These are phyloP conservation scores for Enchytraeus crypticus DNA, from an alignment of 2,888 invertebrate genomes.

Conservation along the genomic window DNA sequence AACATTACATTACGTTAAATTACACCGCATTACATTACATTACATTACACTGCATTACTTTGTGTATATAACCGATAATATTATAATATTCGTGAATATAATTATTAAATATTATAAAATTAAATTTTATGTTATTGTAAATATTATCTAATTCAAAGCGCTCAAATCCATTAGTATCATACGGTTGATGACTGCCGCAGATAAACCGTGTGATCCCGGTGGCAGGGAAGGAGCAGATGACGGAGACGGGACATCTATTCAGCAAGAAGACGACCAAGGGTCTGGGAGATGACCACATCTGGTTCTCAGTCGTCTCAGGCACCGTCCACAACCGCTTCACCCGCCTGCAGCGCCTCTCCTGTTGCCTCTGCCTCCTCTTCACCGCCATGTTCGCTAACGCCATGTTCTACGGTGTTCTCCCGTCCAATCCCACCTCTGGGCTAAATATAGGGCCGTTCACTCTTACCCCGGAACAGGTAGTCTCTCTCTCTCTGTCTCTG, in stretches of 20 bases:
- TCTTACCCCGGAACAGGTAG: conserved; percentile 49
- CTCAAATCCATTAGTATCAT: background rate
- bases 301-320: conserved; percentile 53
- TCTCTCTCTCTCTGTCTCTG: background rate
- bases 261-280: conserved; percentile 46
- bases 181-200: conserved; percentile 33
- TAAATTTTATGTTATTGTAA: background rate
- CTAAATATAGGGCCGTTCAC: conserved; percentile 51
- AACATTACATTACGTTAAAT: no score
- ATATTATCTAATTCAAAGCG: background rate
- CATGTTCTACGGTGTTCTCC: conserved; percentile 50
- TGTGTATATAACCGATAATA: no score
- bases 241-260: conserved; percentile 50
- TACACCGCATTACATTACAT: no score
- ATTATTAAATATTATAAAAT: background rate
- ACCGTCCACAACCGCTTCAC: conserved; percentile 52
- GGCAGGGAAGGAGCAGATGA: conserved; percentile 49
- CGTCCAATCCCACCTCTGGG: conserved; percentile 30
- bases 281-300: conserved; percentile 52
- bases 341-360: conserved; percentile 47
- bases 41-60: no score
- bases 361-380: conserved; percentile 51
- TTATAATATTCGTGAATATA: no score
- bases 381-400: conserved; percentile 53
- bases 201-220: conserved; percentile 52